Percentiles rank a stretch among this genome's conserved stretches.
Evolutionary conservation across 1,140 invertebrate genomes (phyloP).

Genomic region (Euura lappo): DNA sequence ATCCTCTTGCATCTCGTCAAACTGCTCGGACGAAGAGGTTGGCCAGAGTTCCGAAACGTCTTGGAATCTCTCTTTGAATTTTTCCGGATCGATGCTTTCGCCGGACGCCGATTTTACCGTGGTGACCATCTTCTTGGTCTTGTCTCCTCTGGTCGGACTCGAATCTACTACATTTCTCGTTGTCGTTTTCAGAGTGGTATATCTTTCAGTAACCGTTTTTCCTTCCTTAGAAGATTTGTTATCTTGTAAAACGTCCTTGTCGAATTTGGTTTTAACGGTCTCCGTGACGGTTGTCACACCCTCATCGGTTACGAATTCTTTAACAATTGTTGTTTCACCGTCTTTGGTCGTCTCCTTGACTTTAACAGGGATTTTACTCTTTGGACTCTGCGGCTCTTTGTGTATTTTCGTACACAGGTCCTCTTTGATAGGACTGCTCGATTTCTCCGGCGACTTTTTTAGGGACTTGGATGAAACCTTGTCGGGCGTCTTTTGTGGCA

Average conservation of each 20-base stretch:
- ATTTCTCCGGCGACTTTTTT: not conserved
- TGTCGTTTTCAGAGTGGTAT: not conserved
- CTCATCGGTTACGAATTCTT: not conserved
- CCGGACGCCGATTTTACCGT: conserved; percentile 7
- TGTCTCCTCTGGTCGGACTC: not conserved
- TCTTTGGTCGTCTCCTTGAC: conserved; percentile 39
- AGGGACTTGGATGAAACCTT: conserved; percentile 11
- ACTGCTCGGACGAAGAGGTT: not conserved
- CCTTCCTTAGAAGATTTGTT: not conserved
- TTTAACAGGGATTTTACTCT: conserved; percentile 59
- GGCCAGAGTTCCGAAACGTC: not conserved
- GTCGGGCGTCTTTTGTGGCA: conserved; percentile 23
- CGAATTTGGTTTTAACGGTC: not conserved
- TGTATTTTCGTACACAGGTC: conserved; percentile 8
- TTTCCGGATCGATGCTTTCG: conserved; percentile 9
- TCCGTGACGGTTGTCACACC: conserved; percentile 15
- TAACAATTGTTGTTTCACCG: conserved; percentile 7
- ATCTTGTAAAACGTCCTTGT: not conserved
- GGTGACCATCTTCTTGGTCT: conserved; percentile 1
- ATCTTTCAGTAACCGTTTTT: conserved; percentile 10
- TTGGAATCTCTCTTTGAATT: conserved; percentile 2
- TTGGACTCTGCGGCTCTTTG: conserved; percentile 27
- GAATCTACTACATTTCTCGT: not conserved
- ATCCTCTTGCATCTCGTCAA: not conserved
- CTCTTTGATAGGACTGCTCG: conserved; percentile 16